Conservation (phyloP, 2,113 vertebrate species). For the Oryzias celebensis region DNA sequence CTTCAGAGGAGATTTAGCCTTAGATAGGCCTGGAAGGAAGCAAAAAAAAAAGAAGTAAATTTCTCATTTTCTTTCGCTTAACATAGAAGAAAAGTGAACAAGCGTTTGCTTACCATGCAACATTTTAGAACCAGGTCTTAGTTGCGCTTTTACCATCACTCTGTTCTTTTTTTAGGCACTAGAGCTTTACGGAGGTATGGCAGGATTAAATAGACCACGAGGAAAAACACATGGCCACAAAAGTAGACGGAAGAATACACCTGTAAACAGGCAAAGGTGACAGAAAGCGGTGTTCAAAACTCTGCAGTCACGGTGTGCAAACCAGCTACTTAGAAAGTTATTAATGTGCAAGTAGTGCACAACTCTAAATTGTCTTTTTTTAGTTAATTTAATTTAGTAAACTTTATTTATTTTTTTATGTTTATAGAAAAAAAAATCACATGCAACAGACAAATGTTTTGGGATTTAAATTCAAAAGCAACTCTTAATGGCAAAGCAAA, state of each 20-base stretch:
- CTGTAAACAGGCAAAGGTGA: conserved; percentile 65
- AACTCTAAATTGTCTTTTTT: too few relatives aligned
- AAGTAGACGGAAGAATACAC: conserved; percentile 93
- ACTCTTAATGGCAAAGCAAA: too few relatives aligned
- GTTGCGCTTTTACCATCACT: conserved; percentile 56
- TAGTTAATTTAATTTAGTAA: too few relatives aligned
- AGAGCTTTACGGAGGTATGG: conserved; percentile 85
- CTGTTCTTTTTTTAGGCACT: conserved; percentile 83
- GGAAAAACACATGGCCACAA: conserved; percentile 87
- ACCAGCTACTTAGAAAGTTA: too few relatives aligned
- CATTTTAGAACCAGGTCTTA: conserved; percentile 48
- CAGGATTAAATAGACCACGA: conserved; percentile 79
- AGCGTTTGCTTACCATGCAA: conserved; percentile 45
- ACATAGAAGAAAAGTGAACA: background rate
- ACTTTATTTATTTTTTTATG: too few relatives aligned
- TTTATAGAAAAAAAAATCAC: too few relatives aligned
- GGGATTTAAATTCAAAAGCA: too few relatives aligned
- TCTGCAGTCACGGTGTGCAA: too few relatives aligned
- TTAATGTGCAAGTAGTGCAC: too few relatives aligned
- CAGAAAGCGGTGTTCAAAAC: background rate
- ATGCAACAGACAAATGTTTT: too few relatives aligned
- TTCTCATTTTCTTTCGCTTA: background rate
- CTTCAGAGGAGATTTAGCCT: conserved; percentile 64
- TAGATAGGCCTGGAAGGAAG: conserved; percentile 56
- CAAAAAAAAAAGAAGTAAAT: background rate